Evolutionary conservation across 2,113 vertebrate genomes (phyloP).

Genomic region (Aspiorhynchus laticeps): DNA sequence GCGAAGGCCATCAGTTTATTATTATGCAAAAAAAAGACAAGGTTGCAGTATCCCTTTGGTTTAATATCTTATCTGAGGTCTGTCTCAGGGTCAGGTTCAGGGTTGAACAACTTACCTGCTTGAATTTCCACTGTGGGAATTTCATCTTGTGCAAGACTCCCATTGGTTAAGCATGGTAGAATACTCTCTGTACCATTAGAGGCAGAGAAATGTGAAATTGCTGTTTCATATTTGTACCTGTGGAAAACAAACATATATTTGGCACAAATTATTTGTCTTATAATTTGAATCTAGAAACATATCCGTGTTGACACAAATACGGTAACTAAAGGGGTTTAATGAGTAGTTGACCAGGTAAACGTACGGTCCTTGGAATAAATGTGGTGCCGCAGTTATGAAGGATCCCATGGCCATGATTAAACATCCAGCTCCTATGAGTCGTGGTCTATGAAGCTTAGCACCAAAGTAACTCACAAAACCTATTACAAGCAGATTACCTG

Average conservation of each 20-base stretch:
- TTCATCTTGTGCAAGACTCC: slow-evolving; percentile 46
- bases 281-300: background rate
- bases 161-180: slow-evolving; percentile 70
- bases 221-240: slow-evolving; percentile 80
- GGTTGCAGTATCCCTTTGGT: background rate
- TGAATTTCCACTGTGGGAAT: background rate
- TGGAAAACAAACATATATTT: background rate
- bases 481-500: slow-evolving; percentile 93
- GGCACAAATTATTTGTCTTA: too few species aligned
- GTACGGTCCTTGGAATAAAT: slow-evolving; percentile 92
- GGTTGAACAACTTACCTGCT: slow-evolving; percentile 59
- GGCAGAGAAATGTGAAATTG: slow-evolving; percentile 59
- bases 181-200: slow-evolving; percentile 64
- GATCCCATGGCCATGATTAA: slow-evolving; percentile 88
- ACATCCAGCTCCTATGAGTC: slow-evolving; percentile 88
- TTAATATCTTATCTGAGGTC: slow-evolving; percentile 7
- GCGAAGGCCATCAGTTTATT: background rate
- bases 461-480: slow-evolving; percentile 96
- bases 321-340: background rate
- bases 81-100: background rate
- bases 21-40: background rate
- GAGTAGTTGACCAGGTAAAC: slow-evolving; percentile 59
- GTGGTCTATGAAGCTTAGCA: slow-evolving; percentile 90
- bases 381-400: slow-evolving; percentile 83
- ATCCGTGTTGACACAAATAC: background rate